Base-by-base conservation (phyloP, 2,888 invertebrate genomes). In the Drosophila ezoana region DNA sequence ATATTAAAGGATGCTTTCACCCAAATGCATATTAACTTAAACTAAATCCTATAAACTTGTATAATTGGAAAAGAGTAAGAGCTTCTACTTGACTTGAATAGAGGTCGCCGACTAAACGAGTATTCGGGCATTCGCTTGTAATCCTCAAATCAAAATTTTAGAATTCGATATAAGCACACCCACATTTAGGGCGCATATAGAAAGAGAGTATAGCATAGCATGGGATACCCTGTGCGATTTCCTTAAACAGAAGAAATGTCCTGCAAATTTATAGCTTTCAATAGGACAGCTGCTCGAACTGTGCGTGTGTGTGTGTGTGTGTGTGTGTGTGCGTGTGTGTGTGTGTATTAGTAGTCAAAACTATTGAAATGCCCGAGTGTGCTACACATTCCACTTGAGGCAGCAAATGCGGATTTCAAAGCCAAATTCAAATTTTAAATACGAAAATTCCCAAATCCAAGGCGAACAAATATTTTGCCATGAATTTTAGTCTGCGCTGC, bases 401-500 rank as follows among this genome's bases (percentile, higher is more conserved):
- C 20, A 8, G 13, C 44, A 60, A 61, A 54, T 56, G 51, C 11
- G 47, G 53, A 47, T 41, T 33, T n/a, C 32, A 75, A 57, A 52
- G n/a, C 40, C 10, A 68, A 45, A 62, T 14, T 48, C 37, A 33
- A 58, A 35, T 43, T 37, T 18, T 6, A 48, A 48, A 35, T 18
- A 18, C 49, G 13, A 69, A 61, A 49, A 23, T 59, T n/a, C 28
- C 18, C 9, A 52, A 72, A 70, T 20, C 44, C 40, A 49, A 63
- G 13, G 40, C 37, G 35, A 64, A 51, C 45, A 32, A 47, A 64
- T 52, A 52, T 47, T 62, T 65, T 11, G 61, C 20, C 11, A 45
- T 47, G 49, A 65, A 53, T 54, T 59, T 62, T 40, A 38, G 47
- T 77, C 43, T 23, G 43, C 38, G 53, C 38, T 49, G 45, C 47